Conservation (phyloP, 92 coral and sea anemone species). For the Zoanthus sociatus region DNA sequence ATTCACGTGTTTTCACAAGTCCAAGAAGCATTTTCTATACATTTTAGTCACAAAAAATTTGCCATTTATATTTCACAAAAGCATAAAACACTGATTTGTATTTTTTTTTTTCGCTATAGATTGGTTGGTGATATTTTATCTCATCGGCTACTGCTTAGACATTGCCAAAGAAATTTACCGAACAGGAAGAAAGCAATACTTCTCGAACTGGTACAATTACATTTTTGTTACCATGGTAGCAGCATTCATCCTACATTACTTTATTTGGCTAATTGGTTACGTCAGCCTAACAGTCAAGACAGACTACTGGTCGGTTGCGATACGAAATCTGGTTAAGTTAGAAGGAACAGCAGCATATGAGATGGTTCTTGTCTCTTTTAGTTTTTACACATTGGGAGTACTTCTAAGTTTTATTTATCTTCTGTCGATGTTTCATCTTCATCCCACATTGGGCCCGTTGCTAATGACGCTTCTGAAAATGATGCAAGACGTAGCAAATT, state of each 20-base stretch:
- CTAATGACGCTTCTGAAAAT: slow-evolving; percentile 51
- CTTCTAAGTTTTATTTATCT: slow-evolving; percentile 45
- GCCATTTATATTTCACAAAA: no score
- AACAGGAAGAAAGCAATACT: slow-evolving; percentile 43
- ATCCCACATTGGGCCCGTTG: slow-evolving; percentile 52
- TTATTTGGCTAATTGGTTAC: slow-evolving; percentile 49
- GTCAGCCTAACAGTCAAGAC: background rate
- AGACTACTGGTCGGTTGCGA: slow-evolving; percentile 8
- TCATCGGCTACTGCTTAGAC: slow-evolving; percentile 53
- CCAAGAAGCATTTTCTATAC: no score
- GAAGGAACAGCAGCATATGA: slow-evolving; percentile 22
- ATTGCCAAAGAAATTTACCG: slow-evolving; percentile 49
- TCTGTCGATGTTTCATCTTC: slow-evolving; percentile 45
- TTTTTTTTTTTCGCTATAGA: slow-evolving; percentile 8
- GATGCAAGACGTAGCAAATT: slow-evolving; percentile 57
- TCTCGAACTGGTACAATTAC: slow-evolving; percentile 50
- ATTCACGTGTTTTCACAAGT: no score
- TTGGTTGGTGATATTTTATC: slow-evolving; percentile 43
- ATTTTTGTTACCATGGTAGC: slow-evolving; percentile 42
- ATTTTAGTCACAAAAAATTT: no score
- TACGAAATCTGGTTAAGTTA: slow-evolving; percentile 23
- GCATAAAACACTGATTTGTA: no score
- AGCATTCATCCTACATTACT: slow-evolving; percentile 39
- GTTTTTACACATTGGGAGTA: slow-evolving; percentile 50
- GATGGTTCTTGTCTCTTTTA: slow-evolving; percentile 46